These are phyloP conservation scores for Phallusia fumigata DNA, from an alignment of 23 tunicate species.

Conservation along the genomic window DNA sequence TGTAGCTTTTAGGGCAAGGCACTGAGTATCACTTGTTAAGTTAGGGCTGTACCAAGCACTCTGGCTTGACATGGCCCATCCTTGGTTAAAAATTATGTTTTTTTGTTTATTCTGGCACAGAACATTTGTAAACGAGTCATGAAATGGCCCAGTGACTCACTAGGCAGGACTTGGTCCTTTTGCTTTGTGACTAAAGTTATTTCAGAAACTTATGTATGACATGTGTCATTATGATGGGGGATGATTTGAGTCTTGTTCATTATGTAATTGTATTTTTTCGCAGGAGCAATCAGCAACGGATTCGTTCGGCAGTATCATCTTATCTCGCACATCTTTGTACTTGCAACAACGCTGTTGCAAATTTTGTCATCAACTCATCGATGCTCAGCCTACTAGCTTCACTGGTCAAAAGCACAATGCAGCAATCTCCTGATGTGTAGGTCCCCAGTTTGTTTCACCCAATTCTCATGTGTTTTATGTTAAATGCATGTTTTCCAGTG, in stretches of 20 bases:
- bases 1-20: too few relatives aligned
- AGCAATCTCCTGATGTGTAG: conserved; percentile 74
- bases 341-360: conserved; percentile 51
- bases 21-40: too few relatives aligned
- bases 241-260: too few relatives aligned
- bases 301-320: conserved; percentile 40
- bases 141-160: too few relatives aligned
- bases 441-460: background rate
- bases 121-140: too few relatives aligned
- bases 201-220: background rate
- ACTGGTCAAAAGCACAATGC: conserved; percentile 45
- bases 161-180: too few relatives aligned
- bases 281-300: conserved; percentile 30
- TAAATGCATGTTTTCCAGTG: conserved; percentile 26
- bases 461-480: background rate
- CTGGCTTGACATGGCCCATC: too few relatives aligned
- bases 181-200: too few relatives aligned
- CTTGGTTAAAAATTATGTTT: too few relatives aligned
- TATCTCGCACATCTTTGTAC: conserved; percentile 75
- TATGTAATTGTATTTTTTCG: background rate
- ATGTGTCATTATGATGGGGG: too few relatives aligned
- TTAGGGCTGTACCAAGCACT: too few relatives aligned
- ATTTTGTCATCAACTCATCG: conserved; percentile 62
- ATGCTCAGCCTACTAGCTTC: conserved; percentile 42
- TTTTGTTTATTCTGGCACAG: too few relatives aligned